Evolutionary conservation across 2,113 vertebrate genomes (phyloP), one percentile per base, ranked within the genome.

Genomic region (Myrmophylax atrothorax): DNA sequence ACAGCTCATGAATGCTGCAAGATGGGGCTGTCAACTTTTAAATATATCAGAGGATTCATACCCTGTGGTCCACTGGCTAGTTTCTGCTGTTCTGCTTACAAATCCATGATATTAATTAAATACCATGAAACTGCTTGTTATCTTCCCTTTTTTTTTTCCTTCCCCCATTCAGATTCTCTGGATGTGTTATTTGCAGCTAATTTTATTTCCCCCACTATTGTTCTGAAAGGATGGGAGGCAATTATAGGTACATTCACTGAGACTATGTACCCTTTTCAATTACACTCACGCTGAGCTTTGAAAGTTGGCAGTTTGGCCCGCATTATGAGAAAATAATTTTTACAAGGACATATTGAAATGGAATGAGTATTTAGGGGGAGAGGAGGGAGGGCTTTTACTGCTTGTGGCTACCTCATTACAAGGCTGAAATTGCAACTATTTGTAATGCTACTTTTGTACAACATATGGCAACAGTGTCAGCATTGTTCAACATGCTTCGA

Each of bases 31-130:
- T 93, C 88, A 97, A 62, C 31, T n/a, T 86, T 68, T 70, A 93
- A 67, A 63, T 24, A 29, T 6, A 74, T 66, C 70, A 73, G 29
- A 49, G 53, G 73, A 91, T 79, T 78, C 91, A 86, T 58, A 79
- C 14, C 5, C 35, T 55, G 12, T 38, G 89, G 50, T 63, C 90
- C 68, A 67, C 33, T 68, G 29, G 28, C 19, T 75, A 26, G 20
- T 92, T 96, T 92, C 67, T 93, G 35, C 16, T 93, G 77, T 92
- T 73, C 83, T 85, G 47, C 38, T 84, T 79, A 64, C 56, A 94
- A 89, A 94, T 76, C 46, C 56, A 31, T 76, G 8, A 56, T 53
- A 82, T 47, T 95, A 95, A 96, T 88, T 86, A 93, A 97, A 76
- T 88, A 50, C 42, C 50, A 92, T 8, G 18, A 91, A 93, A 84